These are phyloP conservation scores for Polypterus senegalus DNA, from an alignment of 2,113 vertebrate species.

Conservation along the genomic window DNA sequence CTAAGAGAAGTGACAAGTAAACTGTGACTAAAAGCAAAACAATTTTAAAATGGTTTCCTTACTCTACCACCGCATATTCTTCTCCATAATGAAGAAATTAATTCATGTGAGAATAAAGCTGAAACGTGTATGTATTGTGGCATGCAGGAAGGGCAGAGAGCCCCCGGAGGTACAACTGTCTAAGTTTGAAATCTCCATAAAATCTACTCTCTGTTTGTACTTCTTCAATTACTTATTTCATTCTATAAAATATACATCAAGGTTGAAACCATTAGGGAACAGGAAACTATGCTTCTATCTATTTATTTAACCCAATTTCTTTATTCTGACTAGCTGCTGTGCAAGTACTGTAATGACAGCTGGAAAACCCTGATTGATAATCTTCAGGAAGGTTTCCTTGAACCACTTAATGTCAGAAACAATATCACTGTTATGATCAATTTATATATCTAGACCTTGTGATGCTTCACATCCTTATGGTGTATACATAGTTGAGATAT, in stretches of 20 bases:
- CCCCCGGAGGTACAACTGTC: constrained; percentile 6
- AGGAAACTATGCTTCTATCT: constrained; percentile 1
- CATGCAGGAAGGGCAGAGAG: neutral
- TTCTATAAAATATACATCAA: constrained; percentile 14
- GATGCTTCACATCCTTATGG: too few species aligned
- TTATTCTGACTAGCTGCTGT: too few species aligned
- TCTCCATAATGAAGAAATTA: constrained; percentile 11
- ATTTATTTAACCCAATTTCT: too few species aligned
- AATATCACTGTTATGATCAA: too few species aligned
- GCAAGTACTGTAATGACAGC: too few species aligned
- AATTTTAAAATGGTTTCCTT: neutral
- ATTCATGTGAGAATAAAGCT: neutral
- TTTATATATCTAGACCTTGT: too few species aligned
- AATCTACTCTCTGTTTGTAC: neutral
- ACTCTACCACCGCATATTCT: neutral
- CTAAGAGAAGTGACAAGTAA: neutral
- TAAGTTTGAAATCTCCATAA: constrained; percentile 1
- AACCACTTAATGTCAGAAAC: too few species aligned
- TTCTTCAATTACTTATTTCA: constrained; percentile 3
- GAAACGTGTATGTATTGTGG: neutral
- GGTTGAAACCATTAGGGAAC: constrained; percentile 20
- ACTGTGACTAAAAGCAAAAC: neutral
- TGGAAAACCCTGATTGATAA: too few species aligned
- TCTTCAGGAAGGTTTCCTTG: too few species aligned
- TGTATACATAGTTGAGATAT: too few species aligned